phyloP scores from a whole-genome alignment of 2,113 vertebrate genomes.

The Alligator mississippiensis region DNA sequence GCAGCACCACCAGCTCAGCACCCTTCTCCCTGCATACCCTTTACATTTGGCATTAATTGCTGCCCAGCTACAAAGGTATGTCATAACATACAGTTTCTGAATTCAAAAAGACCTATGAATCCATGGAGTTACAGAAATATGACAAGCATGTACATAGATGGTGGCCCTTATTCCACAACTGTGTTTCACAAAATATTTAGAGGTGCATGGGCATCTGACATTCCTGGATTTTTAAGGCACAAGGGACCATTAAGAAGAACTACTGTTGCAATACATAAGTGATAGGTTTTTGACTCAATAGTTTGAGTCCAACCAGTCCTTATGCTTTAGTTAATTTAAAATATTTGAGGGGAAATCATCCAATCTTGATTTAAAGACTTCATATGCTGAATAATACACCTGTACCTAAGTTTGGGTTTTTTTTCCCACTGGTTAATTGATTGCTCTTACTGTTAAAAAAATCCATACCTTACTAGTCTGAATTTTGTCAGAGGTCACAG shows the following conservation, averaged over 20 bases:
- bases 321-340: background rate
- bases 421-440: background rate
- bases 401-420: background rate
- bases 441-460: background rate
- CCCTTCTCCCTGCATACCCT: no score
- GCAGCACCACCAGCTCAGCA: no score
- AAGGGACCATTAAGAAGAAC: background rate
- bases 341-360: background rate
- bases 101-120: background rate
- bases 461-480: fast-evolving
- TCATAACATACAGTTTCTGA: background rate
- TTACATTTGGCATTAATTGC: background rate
- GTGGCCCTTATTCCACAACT: background rate
- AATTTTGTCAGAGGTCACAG: background rate
- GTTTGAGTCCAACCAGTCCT: background rate
- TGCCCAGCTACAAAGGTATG: background rate
- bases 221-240: background rate
- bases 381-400: background rate
- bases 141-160: background rate
- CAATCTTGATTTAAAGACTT: background rate
- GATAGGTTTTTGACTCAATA: slow-evolving; percentile 17
- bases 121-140: background rate
- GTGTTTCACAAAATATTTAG: background rate
- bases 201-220: background rate
- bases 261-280: slow-evolving; percentile 11